Conservation (phyloP, 2,888 invertebrate genomes). For the Dasysyrphus tricinctus region DNA sequence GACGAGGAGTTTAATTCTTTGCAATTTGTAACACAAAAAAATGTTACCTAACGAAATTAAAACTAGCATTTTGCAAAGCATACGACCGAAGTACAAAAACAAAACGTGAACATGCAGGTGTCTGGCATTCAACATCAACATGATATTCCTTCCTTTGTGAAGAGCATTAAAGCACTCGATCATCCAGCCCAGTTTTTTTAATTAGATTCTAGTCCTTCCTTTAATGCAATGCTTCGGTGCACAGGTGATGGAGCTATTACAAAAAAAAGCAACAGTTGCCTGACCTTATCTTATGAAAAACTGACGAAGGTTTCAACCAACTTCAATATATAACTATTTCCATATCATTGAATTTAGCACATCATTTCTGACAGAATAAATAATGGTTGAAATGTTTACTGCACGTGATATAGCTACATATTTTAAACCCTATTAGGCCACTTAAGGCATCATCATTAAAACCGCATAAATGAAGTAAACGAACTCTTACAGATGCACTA, state of each 20-base stretch:
- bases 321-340: background rate
- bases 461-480: slow-evolving; percentile 21
- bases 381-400: background rate
- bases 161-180: background rate
- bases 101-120: background rate
- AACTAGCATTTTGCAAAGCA: too few relatives aligned
- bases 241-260: background rate
- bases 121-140: background rate
- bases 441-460: background rate
- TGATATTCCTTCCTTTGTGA: background rate
- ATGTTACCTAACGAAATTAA: too few relatives aligned
- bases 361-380: slow-evolving; percentile 14
- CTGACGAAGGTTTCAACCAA: background rate
- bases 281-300: background rate
- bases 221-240: background rate
- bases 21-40: too few relatives aligned
- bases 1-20: too few relatives aligned
- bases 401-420: background rate
- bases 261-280: background rate
- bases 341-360: background rate
- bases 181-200: background rate
- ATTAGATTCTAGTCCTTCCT: background rate
- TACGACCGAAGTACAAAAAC: too few relatives aligned
- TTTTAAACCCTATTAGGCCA: background rate
- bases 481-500: slow-evolving; percentile 44